Conservation (phyloP, 1,140 invertebrate species). For the Mya arenaria region DNA sequence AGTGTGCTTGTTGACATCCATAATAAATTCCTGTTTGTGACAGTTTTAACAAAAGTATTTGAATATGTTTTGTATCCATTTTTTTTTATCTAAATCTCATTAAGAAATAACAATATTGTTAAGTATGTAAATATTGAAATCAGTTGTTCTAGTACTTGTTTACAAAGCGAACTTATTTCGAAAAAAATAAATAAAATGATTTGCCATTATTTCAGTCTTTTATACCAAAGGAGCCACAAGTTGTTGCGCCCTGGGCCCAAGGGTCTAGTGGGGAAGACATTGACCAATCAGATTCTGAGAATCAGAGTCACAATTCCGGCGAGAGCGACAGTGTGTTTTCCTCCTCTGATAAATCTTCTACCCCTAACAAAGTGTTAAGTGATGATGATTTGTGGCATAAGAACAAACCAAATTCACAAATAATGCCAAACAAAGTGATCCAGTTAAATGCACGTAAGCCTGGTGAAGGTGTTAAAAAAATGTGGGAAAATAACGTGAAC, state of each 20-base stretch:
- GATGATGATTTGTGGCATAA: constrained; percentile 48
- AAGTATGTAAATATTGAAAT: no score
- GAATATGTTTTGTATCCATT: no score
- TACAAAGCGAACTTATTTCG: no score
- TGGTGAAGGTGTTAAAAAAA: not conserved
- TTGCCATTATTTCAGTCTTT: no score
- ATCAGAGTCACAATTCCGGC: constrained; percentile 50
- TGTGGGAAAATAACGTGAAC: constrained; percentile 32
- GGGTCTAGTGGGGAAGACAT: constrained; percentile 48
- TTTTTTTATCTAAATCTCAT: no score
- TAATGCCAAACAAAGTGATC: not conserved
- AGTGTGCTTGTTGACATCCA: no score
- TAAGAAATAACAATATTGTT: no score
- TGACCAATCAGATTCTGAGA: constrained; percentile 56
- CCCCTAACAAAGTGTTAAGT: constrained; percentile 48
- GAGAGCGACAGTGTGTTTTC: constrained; percentile 48
- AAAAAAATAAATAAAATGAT: no score
- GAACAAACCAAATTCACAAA: not conserved
- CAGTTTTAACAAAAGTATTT: no score
- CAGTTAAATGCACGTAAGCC: constrained; percentile 16
- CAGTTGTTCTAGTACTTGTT: no score
- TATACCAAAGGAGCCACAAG: constrained; percentile 1
- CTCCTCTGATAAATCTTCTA: constrained; percentile 35
- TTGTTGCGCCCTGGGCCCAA: constrained; percentile 50
- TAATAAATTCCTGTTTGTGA: no score